A percentile compares a stretch with the other conserved stretches of the same genome.
These are phyloP conservation scores for Agrochola macilenta DNA, from an alignment of 2,888 invertebrate genomes.

Conservation along the genomic window DNA sequence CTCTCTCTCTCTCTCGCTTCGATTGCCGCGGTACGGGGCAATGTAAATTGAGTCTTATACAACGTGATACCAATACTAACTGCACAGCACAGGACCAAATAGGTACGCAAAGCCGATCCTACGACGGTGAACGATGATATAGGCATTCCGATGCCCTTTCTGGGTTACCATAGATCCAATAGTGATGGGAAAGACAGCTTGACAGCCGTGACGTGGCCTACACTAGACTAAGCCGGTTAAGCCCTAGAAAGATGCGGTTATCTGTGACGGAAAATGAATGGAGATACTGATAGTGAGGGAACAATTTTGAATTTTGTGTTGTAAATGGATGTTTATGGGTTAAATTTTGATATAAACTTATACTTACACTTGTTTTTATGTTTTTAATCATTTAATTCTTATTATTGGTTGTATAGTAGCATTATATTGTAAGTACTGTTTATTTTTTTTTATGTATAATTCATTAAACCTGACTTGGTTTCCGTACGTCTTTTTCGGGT, in stretches of 20 bases:
- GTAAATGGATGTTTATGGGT: neutral
- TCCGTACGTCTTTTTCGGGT: too few relatives aligned
- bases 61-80: conserved; percentile 42
- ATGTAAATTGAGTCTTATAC: neutral
- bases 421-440: too few relatives aligned
- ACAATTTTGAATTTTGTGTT: neutral
- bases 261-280: neutral
- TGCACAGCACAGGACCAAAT: conserved; percentile 8
- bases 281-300: neutral
- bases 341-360: neutral
- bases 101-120: conserved; percentile 23
- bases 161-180: conserved; percentile 8
- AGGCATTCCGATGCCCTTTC: conserved; percentile 49
- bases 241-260: too few relatives aligned
- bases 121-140: conserved; percentile 27
- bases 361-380: too few relatives aligned
- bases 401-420: too few relatives aligned
- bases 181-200: conserved; percentile 17
- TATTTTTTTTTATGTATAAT: too few relatives aligned
- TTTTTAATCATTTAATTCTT: too few relatives aligned
- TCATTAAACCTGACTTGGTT: too few relatives aligned
- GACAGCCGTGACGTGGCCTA: conserved; percentile 16
- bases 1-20: too few relatives aligned
- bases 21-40: too few relatives aligned
- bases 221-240: neutral